These are phyloP conservation scores for Spilarctia lutea DNA, from an alignment of 2,888 invertebrate species.

Conservation along the genomic window DNA sequence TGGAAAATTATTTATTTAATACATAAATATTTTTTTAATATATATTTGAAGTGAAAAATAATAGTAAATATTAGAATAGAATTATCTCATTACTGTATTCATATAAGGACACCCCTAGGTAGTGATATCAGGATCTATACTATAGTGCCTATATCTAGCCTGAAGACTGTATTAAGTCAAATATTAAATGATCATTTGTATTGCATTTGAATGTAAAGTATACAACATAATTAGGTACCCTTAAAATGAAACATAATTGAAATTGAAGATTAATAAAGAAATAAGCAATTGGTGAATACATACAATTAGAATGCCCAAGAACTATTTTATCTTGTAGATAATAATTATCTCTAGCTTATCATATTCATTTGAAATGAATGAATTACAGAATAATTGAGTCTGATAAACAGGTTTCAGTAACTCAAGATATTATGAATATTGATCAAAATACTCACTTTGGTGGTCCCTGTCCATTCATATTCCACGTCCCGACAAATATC, in stretches of 20 bases:
- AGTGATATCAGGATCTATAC: neutral
- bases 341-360: neutral
- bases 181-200: neutral
- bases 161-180: neutral
- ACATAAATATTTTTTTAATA: neutral
- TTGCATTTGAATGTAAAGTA: neutral
- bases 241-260: neutral
- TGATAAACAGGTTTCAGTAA: neutral
- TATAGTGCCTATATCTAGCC: neutral
- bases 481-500: constrained; percentile 98
- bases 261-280: neutral
- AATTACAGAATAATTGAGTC: neutral
- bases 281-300: neutral
- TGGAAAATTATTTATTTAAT: neutral
- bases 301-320: neutral
- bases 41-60: neutral
- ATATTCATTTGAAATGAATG: neutral
- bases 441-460: constrained; percentile 87
- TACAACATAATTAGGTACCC: neutral
- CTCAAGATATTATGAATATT: neutral
- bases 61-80: no score
- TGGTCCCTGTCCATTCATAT: constrained; percentile 97
- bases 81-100: neutral
- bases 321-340: neutral
- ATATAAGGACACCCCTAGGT: neutral